A percentile compares a stretch with the other conserved stretches of the same genome.
Evolutionary conservation across 2,113 vertebrate species (phyloP).

Genomic region (Bubo bubo): DNA sequence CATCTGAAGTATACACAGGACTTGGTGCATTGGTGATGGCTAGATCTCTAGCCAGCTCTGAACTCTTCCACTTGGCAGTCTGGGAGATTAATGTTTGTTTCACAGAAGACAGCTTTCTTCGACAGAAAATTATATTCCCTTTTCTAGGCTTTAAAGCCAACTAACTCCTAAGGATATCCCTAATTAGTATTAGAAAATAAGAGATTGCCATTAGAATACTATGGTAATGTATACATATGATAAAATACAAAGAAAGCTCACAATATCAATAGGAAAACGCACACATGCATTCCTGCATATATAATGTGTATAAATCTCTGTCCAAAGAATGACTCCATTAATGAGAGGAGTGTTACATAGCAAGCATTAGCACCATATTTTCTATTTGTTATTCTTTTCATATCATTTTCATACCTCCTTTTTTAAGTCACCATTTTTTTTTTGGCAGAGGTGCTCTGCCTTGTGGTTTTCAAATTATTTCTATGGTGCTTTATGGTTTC

Average conservation of each 20-base stretch:
- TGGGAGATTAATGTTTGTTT: background rate
- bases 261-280: background rate
- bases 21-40: background rate
- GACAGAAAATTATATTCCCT: background rate
- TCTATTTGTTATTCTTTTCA: background rate
- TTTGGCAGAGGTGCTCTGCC: background rate
- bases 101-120: background rate
- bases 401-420: background rate
- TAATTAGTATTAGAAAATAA: background rate
- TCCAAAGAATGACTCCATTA: background rate
- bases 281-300: background rate
- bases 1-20: background rate
- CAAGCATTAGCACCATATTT: background rate
- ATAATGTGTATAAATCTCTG: background rate
- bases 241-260: background rate
- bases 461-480: background rate
- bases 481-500: background rate
- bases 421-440: background rate
- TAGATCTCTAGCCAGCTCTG: background rate
- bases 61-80: background rate
- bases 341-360: background rate
- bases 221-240: background rate
- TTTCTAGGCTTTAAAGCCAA: background rate
- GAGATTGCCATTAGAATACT: background rate
- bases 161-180: background rate